These are phyloP conservation scores for Leptocoma aspasia DNA, from an alignment of 2,113 vertebrate genomes.

Conservation along the genomic window DNA sequence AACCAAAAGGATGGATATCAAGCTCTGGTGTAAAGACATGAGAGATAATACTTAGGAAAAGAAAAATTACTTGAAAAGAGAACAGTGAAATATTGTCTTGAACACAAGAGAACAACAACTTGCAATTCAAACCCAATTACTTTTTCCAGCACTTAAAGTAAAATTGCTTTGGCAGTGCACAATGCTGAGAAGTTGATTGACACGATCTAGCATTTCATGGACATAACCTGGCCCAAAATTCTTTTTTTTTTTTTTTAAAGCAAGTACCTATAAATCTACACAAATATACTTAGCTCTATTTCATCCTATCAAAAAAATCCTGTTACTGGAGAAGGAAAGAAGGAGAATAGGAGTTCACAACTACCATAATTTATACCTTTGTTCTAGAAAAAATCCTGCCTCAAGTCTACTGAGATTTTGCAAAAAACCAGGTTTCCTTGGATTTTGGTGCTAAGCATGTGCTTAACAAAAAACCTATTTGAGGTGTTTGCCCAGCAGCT, in stretches of 20 bases:
- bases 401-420: not conserved
- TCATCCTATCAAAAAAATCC: not conserved
- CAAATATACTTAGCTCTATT: not conserved
- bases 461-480: not conserved
- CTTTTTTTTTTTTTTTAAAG: not conserved
- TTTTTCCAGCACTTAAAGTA: not conserved
- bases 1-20: not conserved
- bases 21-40: not conserved
- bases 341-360: not conserved
- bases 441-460: not conserved
- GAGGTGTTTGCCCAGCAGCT: not conserved
- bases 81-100: not conserved
- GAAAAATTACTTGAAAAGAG: not conserved
- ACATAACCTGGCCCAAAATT: not conserved
- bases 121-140: not conserved
- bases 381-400: not conserved
- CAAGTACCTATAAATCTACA: not conserved
- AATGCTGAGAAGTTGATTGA: not conserved
- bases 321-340: not conserved
- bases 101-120: not conserved
- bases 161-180: not conserved
- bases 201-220: not conserved
- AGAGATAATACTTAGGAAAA: not conserved
- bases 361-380: not conserved
- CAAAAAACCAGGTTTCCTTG: not conserved